phyloP scores from a whole-genome alignment of 2,888 invertebrate species.

The Cantharis nigra region DNA sequence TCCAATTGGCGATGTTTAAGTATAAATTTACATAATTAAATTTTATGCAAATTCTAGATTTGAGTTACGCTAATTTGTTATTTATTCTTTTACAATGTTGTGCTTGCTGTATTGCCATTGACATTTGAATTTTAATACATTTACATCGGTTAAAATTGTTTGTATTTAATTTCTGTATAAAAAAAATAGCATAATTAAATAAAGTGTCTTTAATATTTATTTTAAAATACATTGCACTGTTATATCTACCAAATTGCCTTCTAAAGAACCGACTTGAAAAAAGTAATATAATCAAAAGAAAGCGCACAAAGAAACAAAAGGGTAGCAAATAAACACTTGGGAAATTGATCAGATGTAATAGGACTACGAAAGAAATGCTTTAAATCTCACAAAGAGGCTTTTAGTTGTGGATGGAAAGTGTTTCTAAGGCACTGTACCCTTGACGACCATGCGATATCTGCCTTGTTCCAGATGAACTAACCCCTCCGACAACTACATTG shows the following conservation, averaged over 20 bases:
- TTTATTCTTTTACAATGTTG: neutral
- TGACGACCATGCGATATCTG: constrained; percentile 24
- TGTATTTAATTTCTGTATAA: neutral
- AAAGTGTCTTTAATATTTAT: neutral
- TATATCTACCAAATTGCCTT: constrained; percentile 17
- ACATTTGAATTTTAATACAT: neutral
- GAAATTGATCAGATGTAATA: constrained; percentile 32
- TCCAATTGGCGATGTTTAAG: neutral
- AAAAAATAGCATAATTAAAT: neutral
- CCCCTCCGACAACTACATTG: constrained; percentile 21
- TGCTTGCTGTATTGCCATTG: neutral
- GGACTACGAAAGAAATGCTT: constrained; percentile 29
- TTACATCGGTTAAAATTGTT: neutral
- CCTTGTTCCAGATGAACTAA: constrained; percentile 27
- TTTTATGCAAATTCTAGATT: neutral
- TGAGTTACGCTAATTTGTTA: neutral
- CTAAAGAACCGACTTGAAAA: constrained; percentile 13
- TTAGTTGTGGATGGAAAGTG: constrained; percentile 33
- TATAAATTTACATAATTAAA: neutral
- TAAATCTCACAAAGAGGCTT: constrained; percentile 34
- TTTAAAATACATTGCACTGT: constrained; percentile 6
- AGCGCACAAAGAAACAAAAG: constrained; percentile 25
- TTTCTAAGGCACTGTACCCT: constrained; percentile 28
- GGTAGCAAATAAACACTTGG: constrained; percentile 34
- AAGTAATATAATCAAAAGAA: constrained; percentile 25